Evolutionary conservation across 2,888 invertebrate species (phyloP).

Genomic region (Gandaritis pyraliata): DNA sequence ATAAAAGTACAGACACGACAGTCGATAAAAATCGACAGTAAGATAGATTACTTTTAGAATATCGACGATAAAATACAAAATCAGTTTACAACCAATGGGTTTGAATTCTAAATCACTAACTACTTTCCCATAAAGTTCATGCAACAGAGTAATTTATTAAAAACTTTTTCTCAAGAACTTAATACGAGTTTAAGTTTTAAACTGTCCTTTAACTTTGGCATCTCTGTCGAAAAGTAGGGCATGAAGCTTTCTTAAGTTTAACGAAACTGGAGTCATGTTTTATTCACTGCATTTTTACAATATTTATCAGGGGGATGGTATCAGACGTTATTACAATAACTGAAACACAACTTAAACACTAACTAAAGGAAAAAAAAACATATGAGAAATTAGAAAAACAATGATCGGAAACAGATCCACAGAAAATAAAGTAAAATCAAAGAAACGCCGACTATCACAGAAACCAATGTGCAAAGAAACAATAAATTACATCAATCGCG

Average conservation of each 20-base stretch:
- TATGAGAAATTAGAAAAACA: too few species aligned
- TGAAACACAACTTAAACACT: too few species aligned
- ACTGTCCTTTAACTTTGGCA: conserved; percentile 14
- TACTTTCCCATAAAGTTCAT: neutral
- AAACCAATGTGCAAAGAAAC: neutral
- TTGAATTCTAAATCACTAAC: conserved; percentile 3
- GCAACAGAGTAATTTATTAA: conserved; percentile 5
- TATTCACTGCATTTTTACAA: neutral
- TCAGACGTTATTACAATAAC: too few species aligned
- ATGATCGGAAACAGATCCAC: too few species aligned
- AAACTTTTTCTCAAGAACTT: conserved; percentile 2
- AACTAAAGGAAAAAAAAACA: too few species aligned
- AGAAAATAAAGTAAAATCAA: conserved; percentile 11
- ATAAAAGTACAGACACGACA: too few species aligned
- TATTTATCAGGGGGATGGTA: neutral
- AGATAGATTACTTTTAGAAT: too few species aligned
- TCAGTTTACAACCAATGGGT: neutral
- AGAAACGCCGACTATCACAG: neutral
- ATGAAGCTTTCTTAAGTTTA: conserved; percentile 1
- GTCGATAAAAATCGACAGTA: too few species aligned
- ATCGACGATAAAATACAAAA: too few species aligned
- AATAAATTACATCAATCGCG: conserved; percentile 1
- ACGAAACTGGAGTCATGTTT: neutral
- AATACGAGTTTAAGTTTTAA: conserved; percentile 12
- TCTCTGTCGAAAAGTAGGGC: conserved; percentile 8